Percentiles rank a stretch among this genome's conserved stretches.
phyloP scores from a whole-genome alignment of 53 echinoderm and acorn worm genomes.

The Antedon mediterranea region DNA sequence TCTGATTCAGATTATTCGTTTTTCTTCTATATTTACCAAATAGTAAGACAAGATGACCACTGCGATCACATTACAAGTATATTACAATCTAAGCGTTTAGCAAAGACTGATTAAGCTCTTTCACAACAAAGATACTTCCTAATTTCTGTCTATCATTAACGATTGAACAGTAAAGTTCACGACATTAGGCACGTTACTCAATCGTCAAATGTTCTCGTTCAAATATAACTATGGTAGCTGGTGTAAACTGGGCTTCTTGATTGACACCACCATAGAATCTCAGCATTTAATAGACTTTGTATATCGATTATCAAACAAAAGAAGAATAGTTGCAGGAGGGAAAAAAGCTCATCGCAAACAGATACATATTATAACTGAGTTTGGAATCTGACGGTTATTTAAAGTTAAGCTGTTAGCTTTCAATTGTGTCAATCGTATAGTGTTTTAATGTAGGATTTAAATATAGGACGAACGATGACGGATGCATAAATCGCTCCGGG shows the following conservation, averaged over 20 bases:
- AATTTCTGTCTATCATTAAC: background rate
- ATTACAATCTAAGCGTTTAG: background rate
- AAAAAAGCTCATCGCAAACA: background rate
- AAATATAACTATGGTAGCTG: background rate
- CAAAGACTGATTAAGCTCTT: background rate
- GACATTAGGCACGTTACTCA: background rate
- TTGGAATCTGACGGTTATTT: background rate
- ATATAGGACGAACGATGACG: too few species aligned
- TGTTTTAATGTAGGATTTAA: background rate
- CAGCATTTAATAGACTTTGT: background rate
- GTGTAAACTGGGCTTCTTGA: background rate
- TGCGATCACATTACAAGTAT: background rate
- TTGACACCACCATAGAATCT: background rate
- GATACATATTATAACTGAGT: background rate
- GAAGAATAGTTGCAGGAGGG: background rate
- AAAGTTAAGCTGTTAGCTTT: background rate
- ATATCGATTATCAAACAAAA: background rate
- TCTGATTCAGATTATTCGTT: background rate
- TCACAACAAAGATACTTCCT: background rate
- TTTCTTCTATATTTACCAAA: background rate
- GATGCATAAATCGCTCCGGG: too few species aligned
- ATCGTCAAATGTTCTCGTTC: background rate
- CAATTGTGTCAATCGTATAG: background rate
- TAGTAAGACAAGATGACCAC: background rate
- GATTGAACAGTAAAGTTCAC: background rate